These are phyloP conservation scores for Andrena trimmerana DNA, from an alignment of 2,888 invertebrate genomes.

Conservation along the genomic window DNA sequence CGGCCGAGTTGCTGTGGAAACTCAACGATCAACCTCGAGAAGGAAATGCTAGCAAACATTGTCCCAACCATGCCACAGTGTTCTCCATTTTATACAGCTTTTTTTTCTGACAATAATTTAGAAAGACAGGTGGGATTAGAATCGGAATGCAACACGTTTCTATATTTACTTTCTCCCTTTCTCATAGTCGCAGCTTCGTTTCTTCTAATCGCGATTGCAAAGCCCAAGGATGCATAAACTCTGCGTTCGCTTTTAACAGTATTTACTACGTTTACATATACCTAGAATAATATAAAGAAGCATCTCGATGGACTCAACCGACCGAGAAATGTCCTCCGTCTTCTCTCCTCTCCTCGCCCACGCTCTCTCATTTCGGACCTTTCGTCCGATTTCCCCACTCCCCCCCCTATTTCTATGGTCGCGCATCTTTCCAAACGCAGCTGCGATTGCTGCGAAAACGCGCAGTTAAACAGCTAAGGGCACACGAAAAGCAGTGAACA, in stretches of 20 bases:
- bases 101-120: too few relatives aligned
- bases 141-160: too few relatives aligned
- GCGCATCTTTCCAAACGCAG: neutral
- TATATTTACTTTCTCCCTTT: too few relatives aligned
- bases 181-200: too few relatives aligned
- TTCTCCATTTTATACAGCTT: neutral
- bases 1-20: neutral
- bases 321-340: neutral
- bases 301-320: neutral
- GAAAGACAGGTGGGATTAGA: neutral
- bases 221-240: too few relatives aligned
- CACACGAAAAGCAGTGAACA: too few relatives aligned
- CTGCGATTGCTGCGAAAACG: neutral
- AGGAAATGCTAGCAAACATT: neutral
- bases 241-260: too few relatives aligned
- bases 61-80: neutral
- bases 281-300: too few relatives aligned
- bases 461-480: too few relatives aligned
- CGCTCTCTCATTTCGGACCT: neutral
- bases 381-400: neutral
- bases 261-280: too few relatives aligned
- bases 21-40: neutral
- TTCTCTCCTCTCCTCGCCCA: neutral
- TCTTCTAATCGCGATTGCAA: too few relatives aligned
- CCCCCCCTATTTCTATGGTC: neutral